A percentile compares a stretch with the other conserved stretches of the same genome.
Evolutionary conservation across 1,140 invertebrate species (phyloP).

Genomic region (Laupala kohalensis): DNA sequence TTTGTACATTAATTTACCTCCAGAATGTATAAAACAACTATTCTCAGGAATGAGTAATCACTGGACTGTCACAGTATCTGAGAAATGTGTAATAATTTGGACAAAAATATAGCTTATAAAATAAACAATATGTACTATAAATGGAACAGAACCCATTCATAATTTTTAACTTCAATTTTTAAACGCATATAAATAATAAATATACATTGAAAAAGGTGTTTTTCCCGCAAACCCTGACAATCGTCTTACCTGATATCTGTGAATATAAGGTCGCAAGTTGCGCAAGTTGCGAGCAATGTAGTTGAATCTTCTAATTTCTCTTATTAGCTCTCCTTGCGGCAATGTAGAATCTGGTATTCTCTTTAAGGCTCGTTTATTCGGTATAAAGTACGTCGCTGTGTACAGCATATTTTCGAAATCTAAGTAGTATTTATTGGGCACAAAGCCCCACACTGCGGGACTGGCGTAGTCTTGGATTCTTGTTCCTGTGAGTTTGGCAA

Average conservation of each 20-base stretch:
- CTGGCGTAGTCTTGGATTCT: neutral
- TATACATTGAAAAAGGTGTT: neutral
- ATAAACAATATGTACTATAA: no score
- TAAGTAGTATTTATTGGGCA: neutral
- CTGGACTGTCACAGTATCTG: no score
- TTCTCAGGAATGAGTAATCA: no score
- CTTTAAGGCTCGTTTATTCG: neutral
- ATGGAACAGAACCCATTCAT: neutral
- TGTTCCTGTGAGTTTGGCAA: neutral
- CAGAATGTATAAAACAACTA: no score
- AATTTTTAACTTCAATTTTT: neutral
- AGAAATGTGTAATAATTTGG: no score
- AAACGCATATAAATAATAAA: neutral
- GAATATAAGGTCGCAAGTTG: neutral
- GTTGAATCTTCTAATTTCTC: neutral
- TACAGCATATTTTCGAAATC: neutral
- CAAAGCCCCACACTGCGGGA: slow-evolving; percentile 6
- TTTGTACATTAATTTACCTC: no score
- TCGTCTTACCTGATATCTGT: neutral
- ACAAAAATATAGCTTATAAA: no score
- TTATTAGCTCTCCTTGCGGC: neutral
- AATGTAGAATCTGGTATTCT: neutral
- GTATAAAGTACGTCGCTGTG: neutral
- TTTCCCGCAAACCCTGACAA: neutral
- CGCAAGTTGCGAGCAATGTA: neutral